Evolutionary conservation across 2,113 vertebrate species (phyloP).

Genomic region (Leptosomus discolor): DNA sequence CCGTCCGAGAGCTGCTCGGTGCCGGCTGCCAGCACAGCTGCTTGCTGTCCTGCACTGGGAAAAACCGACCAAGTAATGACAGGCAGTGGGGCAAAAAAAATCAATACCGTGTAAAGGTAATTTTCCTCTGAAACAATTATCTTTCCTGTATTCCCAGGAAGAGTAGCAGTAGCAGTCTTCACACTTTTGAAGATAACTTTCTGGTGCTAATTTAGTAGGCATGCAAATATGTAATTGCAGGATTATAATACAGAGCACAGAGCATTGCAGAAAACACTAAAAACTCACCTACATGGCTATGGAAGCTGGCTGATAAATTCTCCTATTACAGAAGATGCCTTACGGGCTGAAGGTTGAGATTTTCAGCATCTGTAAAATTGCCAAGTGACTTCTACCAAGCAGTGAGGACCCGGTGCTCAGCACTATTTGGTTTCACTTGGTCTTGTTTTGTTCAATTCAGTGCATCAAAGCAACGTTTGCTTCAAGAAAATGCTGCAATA

Average conservation of each 20-base stretch:
- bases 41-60: not conserved
- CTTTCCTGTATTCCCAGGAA: not conserved
- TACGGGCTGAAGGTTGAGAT: not conserved
- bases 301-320: not conserved
- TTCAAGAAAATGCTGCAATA: not conserved
- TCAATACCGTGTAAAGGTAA: constrained; percentile 6
- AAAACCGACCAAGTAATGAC: constrained; percentile 25
- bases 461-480: not conserved
- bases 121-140: not conserved
- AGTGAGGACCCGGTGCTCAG: not conserved
- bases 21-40: not conserved
- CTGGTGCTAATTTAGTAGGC: not conserved
- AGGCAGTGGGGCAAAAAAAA: not conserved
- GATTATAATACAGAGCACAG: not conserved
- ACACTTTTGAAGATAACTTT: not conserved
- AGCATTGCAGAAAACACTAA: not conserved
- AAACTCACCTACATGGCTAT: not conserved
- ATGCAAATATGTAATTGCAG: not conserved
- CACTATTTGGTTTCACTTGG: not conserved
- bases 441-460: not conserved
- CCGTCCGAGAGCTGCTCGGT: not conserved
- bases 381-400: not conserved
- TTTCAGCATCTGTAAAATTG: not conserved
- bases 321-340: not conserved
- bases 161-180: not conserved